Percentiles rank a stretch among this genome's conserved stretches.
Evolutionary conservation across 2,888 invertebrate genomes (phyloP).

Genomic region (Bhutanitis thaidina): DNA sequence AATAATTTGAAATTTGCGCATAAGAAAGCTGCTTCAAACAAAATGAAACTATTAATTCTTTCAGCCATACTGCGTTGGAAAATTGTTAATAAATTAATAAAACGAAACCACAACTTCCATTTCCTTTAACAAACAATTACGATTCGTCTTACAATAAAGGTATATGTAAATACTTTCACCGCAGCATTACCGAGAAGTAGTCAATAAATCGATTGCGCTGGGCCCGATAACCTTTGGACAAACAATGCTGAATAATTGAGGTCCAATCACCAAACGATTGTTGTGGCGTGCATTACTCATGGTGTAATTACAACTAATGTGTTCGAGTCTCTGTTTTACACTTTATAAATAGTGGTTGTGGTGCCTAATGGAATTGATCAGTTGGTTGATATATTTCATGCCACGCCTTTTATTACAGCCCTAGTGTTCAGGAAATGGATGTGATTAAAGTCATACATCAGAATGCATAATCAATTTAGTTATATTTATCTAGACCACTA

Average conservation of each 20-base stretch:
- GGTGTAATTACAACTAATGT: slow-evolving; percentile 11
- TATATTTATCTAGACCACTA: too few species aligned
- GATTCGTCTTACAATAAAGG: not conserved
- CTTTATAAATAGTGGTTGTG: not conserved
- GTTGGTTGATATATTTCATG: not conserved
- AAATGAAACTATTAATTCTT: too few species aligned
- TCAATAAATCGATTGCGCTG: slow-evolving; percentile 3
- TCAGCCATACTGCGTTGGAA: too few species aligned
- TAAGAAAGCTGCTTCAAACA: too few species aligned
- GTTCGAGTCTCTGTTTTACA: slow-evolving; percentile 6
- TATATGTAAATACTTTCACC: slow-evolving; percentile 2
- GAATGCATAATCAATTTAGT: not conserved
- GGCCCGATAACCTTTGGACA: slow-evolving; percentile 9
- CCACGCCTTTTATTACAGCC: not conserved
- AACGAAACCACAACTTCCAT: too few species aligned
- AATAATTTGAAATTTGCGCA: too few species aligned
- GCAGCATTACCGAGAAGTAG: not conserved
- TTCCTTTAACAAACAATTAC: too few species aligned
- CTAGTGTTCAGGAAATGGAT: not conserved
- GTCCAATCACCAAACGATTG: slow-evolving; percentile 11
- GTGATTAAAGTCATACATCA: not conserved
- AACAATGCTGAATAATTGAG: slow-evolving; percentile 18
- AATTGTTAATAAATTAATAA: too few species aligned
- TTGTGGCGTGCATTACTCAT: slow-evolving; percentile 2
- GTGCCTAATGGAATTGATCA: not conserved